Percentiles rank a stretch among this genome's conserved stretches.
Conservation (phyloP, 2,888 invertebrate genomes). For the Cordilura impudica region DNA sequence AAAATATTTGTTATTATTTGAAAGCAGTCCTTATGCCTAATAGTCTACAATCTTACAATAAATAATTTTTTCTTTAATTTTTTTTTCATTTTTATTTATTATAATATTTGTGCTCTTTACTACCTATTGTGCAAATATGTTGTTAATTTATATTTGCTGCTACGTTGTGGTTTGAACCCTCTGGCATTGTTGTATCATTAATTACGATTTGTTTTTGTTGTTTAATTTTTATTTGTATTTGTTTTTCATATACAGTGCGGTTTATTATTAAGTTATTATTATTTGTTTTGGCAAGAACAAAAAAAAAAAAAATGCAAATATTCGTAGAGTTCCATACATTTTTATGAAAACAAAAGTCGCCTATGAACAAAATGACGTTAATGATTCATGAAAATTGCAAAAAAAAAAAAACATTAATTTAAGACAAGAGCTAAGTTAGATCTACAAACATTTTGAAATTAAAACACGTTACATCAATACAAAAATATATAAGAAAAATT, state of each 20-base stretch:
- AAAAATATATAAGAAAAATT: too few species aligned
- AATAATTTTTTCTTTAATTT: neutral
- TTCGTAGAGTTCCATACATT: neutral
- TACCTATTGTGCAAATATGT: neutral
- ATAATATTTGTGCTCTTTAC: neutral
- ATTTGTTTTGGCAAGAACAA: constrained; percentile 23
- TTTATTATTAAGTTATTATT: constrained; percentile 40
- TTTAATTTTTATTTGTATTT: constrained; percentile 18
- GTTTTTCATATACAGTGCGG: constrained; percentile 33
- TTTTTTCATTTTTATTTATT: neutral
- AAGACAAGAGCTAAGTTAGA: too few species aligned
- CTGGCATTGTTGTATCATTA: constrained; percentile 26
- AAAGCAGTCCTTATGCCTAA: too few species aligned
- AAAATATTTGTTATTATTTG: too few species aligned
- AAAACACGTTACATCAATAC: too few species aligned
- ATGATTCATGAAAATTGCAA: too few species aligned
- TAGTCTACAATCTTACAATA: neutral
- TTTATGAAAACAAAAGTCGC: neutral
- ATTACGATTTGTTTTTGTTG: constrained; percentile 43
- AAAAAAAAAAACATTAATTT: too few species aligned
- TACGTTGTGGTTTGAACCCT: constrained; percentile 36
- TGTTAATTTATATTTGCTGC: neutral
- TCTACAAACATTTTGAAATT: too few species aligned
- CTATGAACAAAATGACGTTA: constrained; percentile 69
- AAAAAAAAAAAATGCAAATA: neutral